phyloP scores from a whole-genome alignment of 2,888 invertebrate species.

The Tridacna gigas region DNA sequence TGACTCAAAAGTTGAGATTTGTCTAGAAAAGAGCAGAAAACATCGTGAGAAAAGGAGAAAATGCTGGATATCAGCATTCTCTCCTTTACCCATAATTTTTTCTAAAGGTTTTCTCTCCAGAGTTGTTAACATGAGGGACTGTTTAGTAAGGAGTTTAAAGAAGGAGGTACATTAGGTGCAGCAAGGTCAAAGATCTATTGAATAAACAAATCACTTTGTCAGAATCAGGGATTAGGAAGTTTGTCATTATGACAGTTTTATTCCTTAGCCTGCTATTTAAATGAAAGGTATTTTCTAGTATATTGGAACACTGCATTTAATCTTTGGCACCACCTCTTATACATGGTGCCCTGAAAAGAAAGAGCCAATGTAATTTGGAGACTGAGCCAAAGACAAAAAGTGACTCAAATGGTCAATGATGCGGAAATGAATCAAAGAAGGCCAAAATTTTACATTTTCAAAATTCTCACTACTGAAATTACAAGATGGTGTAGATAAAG shows the following conservation, averaged over 20 bases:
- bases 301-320: too few relatives aligned
- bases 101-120: not conserved
- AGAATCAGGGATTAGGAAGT: slow-evolving; percentile 13
- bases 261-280: not conserved
- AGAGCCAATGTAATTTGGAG: too few relatives aligned
- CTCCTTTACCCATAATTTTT: not conserved
- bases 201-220: slow-evolving; percentile 16
- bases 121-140: not conserved
- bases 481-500: too few relatives aligned
- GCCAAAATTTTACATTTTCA: too few relatives aligned
- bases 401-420: too few relatives aligned
- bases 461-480: too few relatives aligned
- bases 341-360: too few relatives aligned
- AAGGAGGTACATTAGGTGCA: not conserved
- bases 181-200: not conserved
- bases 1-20: not conserved
- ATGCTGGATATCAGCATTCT: not conserved
- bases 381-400: too few relatives aligned
- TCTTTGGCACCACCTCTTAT: too few relatives aligned
- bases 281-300: too few relatives aligned
- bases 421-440: too few relatives aligned
- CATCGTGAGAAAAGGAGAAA: not conserved
- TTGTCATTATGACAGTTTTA: slow-evolving; percentile 4
- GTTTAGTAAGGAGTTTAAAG: not conserved
- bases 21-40: not conserved